Conservation (phyloP, 1,140 invertebrate genomes). For the Gonioctena quinquepunctata region DNA sequence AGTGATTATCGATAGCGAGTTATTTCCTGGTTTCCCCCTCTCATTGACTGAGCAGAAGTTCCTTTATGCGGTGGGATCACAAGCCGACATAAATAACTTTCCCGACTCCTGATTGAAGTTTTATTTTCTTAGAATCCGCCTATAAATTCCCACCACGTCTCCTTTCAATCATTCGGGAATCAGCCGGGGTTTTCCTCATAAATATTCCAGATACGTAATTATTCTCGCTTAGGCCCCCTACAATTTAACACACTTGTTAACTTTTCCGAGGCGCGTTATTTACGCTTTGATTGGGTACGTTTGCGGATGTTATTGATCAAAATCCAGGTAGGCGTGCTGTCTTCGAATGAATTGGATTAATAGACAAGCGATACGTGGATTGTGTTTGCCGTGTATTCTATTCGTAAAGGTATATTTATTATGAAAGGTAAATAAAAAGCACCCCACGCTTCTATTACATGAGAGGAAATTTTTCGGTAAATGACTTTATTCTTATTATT, state of each 20-base stretch:
- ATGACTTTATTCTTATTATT: too few relatives aligned
- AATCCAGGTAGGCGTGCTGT: neutral
- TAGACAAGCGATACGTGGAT: too few relatives aligned
- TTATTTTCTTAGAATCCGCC: neutral
- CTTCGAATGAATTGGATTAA: too few relatives aligned
- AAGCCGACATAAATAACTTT: neutral
- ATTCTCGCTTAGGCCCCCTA: neutral
- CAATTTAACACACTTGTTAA: neutral
- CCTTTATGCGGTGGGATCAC: too few relatives aligned
- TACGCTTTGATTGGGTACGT: neutral
- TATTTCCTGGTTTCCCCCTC: too few relatives aligned
- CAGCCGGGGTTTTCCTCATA: neutral
- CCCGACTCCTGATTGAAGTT: neutral
- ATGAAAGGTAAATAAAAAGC: too few relatives aligned
- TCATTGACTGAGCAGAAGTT: too few relatives aligned
- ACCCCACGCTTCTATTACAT: too few relatives aligned
- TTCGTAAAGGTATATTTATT: too few relatives aligned
- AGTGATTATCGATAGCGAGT: too few relatives aligned
- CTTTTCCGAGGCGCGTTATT: neutral
- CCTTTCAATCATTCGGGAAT: neutral
- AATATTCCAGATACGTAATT: neutral
- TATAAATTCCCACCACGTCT: neutral
- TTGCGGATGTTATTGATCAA: neutral
- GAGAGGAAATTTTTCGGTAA: too few relatives aligned
- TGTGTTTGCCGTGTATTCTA: too few relatives aligned